Base-by-base conservation (phyloP, 2,113 vertebrate species). In the Ciconia boyciana region DNA sequence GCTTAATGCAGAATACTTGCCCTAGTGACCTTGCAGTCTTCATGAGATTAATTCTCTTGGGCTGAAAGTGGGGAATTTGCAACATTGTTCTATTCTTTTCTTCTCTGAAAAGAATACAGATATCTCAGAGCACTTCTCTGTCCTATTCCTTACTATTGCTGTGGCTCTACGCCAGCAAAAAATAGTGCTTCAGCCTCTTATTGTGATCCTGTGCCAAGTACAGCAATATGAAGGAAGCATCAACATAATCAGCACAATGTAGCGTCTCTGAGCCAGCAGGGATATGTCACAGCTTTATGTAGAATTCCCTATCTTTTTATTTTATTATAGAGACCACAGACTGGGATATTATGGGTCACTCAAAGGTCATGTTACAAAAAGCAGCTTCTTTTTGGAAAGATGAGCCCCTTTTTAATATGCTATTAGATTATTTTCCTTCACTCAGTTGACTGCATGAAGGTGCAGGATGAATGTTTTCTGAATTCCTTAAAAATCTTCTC, bases 131-230 rank as follows among this genome's bases (percentile, higher is more conserved):
- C 46, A 48, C 28, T 94, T 87, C 61, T 93, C 75, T 77, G 51
- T 80, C 48, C 16, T 86, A 16, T 85, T 96, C 60, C 72, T 95
- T 95, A 90, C 90, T 85, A 83, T 85, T 96, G 24, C 28, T 71
- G n/a, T 97, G 97, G 98, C 93, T 79, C 44, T 43, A 12, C 61
- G 97, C 98, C 98, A 98, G 81, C 70, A 95, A 95, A 96, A 97
- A 96, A 93, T 69, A 97, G 85, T 90, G 95, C 83, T 98, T 93
- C 96, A 97, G 82, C 79, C 87, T 96, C 83, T 95, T 77, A 91
- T 96, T 98, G 97, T 98, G 98, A 98, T 98, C 97, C 64, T 85
- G 66, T 1, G 98, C 98, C 98, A 98, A 98, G 89, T 91, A 98
- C 96, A 98, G 97, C 98, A 98, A 93, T 97, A 88, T 46, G 95